Conservation (phyloP, 1,140 invertebrate species). For the Sinonovacula constricta region DNA sequence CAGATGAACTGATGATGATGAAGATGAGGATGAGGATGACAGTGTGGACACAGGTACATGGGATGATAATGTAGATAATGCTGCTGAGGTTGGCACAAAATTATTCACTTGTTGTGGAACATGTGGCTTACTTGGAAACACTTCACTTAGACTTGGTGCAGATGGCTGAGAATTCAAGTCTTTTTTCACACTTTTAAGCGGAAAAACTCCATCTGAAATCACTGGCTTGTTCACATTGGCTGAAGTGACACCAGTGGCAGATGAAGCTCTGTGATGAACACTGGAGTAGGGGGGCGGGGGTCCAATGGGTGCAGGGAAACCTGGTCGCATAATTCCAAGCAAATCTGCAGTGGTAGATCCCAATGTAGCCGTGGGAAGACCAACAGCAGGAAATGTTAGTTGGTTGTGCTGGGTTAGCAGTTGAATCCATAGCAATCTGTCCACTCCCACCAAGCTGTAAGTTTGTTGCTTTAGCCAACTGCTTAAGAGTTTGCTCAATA, state of each 20-base stretch:
- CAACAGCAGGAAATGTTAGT: no score
- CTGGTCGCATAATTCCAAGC: conserved; percentile 3
- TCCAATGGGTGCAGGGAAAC: conserved; percentile 1
- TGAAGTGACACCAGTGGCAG: no score
- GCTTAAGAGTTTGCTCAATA: conserved; percentile 46
- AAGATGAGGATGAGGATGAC: conserved; percentile 27
- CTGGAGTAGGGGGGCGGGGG: conserved; percentile 54
- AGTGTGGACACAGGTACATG: conserved; percentile 17
- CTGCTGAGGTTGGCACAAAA: conserved; percentile 41
- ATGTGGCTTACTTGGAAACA: no score
- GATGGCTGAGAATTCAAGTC: no score
- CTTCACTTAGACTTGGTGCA: no score
- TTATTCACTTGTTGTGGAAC: background rate
- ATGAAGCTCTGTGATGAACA: conserved; percentile 35
- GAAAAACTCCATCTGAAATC: no score
- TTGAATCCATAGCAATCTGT: conserved; percentile 8
- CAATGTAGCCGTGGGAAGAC: no score
- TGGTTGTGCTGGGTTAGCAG: background rate
- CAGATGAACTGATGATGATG: conserved; percentile 9
- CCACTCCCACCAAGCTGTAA: conserved; percentile 26
- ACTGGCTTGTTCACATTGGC: no score
- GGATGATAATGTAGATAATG: conserved; percentile 25
- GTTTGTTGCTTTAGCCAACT: conserved; percentile 36
- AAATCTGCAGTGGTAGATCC: background rate
- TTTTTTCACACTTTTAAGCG: no score